Percentiles rank a stretch among this genome's conserved stretches.
Conservation (phyloP, 2,888 invertebrate genomes). For the Diarsia mendica region DNA sequence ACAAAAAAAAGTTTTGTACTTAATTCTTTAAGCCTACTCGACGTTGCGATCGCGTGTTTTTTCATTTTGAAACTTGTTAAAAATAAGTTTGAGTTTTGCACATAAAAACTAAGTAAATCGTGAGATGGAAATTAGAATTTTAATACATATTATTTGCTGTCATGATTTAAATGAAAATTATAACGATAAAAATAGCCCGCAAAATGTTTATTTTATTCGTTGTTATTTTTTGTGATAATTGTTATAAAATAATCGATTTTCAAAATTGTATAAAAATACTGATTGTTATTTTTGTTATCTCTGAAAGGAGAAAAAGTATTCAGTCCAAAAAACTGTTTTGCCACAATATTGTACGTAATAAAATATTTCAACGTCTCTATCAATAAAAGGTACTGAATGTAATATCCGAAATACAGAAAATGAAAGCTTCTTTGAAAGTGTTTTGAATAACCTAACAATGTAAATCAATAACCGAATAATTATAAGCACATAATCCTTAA, state of each 20-base stretch:
- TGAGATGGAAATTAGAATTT: conserved; percentile 22
- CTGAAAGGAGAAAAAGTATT: conserved; percentile 10
- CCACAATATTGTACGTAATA: conserved; percentile 20
- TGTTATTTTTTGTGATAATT: not conserved
- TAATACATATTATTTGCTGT: conserved; percentile 18
- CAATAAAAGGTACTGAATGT: conserved; percentile 15
- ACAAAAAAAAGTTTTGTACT: conserved; percentile 75
- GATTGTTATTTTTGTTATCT: conserved; percentile 34
- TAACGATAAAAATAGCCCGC: conserved; percentile 10
- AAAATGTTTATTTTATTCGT: conserved; percentile 8
- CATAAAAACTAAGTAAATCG: conserved; percentile 43
- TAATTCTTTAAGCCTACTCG: conserved; percentile 65
- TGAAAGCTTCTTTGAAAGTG: conserved; percentile 10
- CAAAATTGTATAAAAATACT: conserved; percentile 16
- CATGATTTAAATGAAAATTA: not conserved
- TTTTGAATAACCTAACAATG: conserved; percentile 21
- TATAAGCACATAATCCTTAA: conserved; percentile 52
- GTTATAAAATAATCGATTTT: not conserved
- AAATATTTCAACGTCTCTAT: conserved; percentile 21
- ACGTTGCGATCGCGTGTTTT: conserved; percentile 36
- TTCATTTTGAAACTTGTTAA: conserved; percentile 47
- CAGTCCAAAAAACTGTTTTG: conserved; percentile 12
- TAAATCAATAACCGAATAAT: conserved; percentile 42
- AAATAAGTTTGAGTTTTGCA: conserved; percentile 55
- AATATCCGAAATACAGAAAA: conserved; percentile 1